Evolutionary conservation across 2,797 vertebrate species (phyloP), one percentile per base, ranked within the genome.

Genomic region (Bradypodion ventrale): DNA sequence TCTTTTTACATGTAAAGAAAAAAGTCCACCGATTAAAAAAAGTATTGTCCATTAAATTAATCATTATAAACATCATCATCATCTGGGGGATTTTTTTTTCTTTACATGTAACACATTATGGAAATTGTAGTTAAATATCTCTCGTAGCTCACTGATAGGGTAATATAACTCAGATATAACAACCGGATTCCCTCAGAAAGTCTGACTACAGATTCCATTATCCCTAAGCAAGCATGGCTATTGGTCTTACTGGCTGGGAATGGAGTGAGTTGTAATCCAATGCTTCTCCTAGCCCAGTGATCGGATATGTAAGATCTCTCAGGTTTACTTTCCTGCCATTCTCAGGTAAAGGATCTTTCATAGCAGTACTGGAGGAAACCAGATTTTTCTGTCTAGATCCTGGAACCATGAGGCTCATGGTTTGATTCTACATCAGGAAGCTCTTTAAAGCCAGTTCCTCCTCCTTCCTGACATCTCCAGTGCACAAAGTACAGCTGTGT

Each of bases 381-480:
- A 56, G 13, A 16, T 56, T n/a, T 2, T 46, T 37, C 25, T 70
- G 21, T 37, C 23, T 70, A 60, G 27, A 60, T 9, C 69, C 15
- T 32, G 3, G 46, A 66, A 68, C 15, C 21, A 2, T 40, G 59
- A 4, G 40, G 16, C 32, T 12, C 42, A 23, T 63, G 32, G 27
- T 12, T 16, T 52, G n/a, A 15, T 1, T 76, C 23, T 37, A 8
- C 27, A 69, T 44, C 76, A 75, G n/a, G 25, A 70, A 60, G 4
- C n/a, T 62, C 44, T 69, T 84, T 74, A 0, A 0, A 1, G 66
- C 72, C 76, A 5, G 37, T 2, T 29, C 15, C 70, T 59, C 46
- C 40, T 7, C 5, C 12, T 76, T 83, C 78, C 42, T 59, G 79
- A 75, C 81, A 81, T 13, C 77, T 88, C 83, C n/a, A 6, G 52